Conservation (phyloP, 2,888 invertebrate genomes). For the Bembecia ichneumoniformis region DNA sequence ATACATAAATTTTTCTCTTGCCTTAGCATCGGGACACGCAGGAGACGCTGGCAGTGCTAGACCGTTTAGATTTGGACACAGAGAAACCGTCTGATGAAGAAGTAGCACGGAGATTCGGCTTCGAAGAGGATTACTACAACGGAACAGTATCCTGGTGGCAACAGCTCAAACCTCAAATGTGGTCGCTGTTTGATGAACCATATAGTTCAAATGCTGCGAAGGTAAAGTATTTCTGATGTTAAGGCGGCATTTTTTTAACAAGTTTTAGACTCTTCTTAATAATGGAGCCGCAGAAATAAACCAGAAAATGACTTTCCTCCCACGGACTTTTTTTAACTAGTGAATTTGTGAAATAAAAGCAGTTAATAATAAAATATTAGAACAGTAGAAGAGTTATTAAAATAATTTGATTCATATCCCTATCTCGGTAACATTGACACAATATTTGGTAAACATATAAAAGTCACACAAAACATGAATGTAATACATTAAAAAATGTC, state of each 20-base stretch:
- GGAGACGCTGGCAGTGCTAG: conserved; percentile 97
- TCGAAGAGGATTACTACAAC: conserved; percentile 93
- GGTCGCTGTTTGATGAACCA: conserved; percentile 99
- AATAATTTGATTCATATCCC: no score
- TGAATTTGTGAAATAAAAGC: no score
- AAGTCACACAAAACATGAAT: no score
- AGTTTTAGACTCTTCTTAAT: no score
- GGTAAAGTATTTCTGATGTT: conserved; percentile 75
- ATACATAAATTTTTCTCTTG: conserved; percentile 13
- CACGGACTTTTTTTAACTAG: no score
- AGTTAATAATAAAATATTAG: no score
- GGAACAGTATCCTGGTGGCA: conserved; percentile 97
- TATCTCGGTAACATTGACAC: no score
- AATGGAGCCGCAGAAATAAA: no score
- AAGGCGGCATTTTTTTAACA: not conserved
- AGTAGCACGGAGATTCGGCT: conserved; percentile 96
- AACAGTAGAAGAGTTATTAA: no score
- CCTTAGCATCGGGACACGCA: conserved; percentile 95
- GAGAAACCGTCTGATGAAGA: conserved; percentile 98
- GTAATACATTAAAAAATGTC: no score
- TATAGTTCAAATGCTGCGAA: conserved; percentile 98
- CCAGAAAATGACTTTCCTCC: no score
- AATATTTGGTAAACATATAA: no score
- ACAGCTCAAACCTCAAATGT: conserved; percentile 95
- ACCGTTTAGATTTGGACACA: conserved; percentile 96